Conservation (phyloP, 2,113 vertebrate genomes). For the Callopanchax toddi region DNA sequence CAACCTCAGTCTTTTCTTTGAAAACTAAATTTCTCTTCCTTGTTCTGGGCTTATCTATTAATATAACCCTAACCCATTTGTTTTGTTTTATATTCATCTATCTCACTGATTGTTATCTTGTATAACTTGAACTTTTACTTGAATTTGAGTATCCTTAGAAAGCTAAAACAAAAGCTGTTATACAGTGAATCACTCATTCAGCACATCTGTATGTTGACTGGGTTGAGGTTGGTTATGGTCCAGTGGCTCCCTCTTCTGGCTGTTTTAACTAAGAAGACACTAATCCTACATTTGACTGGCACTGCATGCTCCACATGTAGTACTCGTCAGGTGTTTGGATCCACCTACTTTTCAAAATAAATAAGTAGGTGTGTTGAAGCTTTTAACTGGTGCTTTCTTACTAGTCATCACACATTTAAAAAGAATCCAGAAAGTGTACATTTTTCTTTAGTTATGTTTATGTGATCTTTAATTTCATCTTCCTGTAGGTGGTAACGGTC, state of each 20-base stretch:
- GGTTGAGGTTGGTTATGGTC: slow-evolving; percentile 40
- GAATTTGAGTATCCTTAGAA: background rate
- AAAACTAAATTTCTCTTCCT: background rate
- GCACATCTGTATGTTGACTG: slow-evolving; percentile 48
- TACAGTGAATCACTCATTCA: slow-evolving; percentile 3
- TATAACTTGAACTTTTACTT: background rate
- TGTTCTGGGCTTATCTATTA: background rate
- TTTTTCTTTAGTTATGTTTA: slow-evolving; percentile 12
- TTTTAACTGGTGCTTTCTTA: background rate
- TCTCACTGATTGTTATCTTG: background rate
- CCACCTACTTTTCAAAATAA: background rate
- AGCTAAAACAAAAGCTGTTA: slow-evolving; percentile 4
- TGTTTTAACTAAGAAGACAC: background rate
- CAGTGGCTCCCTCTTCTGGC: slow-evolving; percentile 72
- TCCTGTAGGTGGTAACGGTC: slow-evolving; percentile 88
- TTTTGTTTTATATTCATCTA: background rate
- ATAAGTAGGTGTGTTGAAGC: background rate
- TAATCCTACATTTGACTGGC: background rate
- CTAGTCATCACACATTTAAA: background rate
- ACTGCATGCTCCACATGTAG: background rate
- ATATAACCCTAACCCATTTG: no score
- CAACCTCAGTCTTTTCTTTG: background rate
- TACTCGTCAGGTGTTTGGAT: background rate
- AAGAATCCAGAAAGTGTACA: background rate
- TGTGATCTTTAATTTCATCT: background rate